Percentiles rank a stretch among this genome's conserved stretches.
Evolutionary conservation across 2,113 vertebrate genomes (phyloP).

Genomic region (Gymnocephalus cernua): DNA sequence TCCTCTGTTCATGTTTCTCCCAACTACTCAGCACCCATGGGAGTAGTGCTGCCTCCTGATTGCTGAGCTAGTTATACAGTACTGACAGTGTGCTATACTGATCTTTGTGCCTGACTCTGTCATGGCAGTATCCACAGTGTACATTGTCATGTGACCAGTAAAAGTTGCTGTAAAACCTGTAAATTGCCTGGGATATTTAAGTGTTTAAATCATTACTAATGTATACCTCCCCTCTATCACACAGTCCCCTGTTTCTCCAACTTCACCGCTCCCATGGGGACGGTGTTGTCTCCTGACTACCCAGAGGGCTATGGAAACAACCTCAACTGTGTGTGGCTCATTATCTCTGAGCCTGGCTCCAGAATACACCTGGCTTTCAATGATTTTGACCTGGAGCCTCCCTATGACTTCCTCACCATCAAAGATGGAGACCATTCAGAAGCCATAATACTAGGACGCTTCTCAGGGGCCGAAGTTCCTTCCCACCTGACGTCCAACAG

Average conservation of each 20-base stretch:
- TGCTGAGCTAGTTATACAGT: slow-evolving; percentile 66
- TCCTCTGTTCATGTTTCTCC: slow-evolving; percentile 46
- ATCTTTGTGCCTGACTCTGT: slow-evolving; percentile 37
- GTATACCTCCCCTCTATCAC: slow-evolving; percentile 52
- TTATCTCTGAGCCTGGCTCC: slow-evolving; percentile 94
- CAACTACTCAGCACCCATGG: slow-evolving; percentile 59
- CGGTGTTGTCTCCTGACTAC: slow-evolving; percentile 97
- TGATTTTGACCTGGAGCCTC: slow-evolving; percentile 97
- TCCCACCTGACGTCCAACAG: slow-evolving; percentile 95
- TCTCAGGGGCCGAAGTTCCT: slow-evolving; percentile 95
- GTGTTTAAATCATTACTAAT: slow-evolving; percentile 25
- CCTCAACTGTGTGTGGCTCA: slow-evolving; percentile 97
- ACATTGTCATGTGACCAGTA: slow-evolving; percentile 27
- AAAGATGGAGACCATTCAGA: slow-evolving; percentile 94
- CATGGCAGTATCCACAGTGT: slow-evolving; percentile 39
- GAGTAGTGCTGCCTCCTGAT: slow-evolving; percentile 59
- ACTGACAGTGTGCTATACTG: slow-evolving; percentile 55
- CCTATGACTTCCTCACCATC: slow-evolving; percentile 97
- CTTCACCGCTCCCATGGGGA: slow-evolving; percentile 96
- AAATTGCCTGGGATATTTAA: slow-evolving; percentile 30
- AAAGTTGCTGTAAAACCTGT: slow-evolving; percentile 45
- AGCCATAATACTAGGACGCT: slow-evolving; percentile 91
- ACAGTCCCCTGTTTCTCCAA: slow-evolving; percentile 98
- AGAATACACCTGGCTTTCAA: slow-evolving; percentile 97
- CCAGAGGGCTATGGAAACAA: slow-evolving; percentile 98